These are phyloP conservation scores for Saxidomus purpurata DNA, from an alignment of 1,140 invertebrate species.

Conservation along the genomic window DNA sequence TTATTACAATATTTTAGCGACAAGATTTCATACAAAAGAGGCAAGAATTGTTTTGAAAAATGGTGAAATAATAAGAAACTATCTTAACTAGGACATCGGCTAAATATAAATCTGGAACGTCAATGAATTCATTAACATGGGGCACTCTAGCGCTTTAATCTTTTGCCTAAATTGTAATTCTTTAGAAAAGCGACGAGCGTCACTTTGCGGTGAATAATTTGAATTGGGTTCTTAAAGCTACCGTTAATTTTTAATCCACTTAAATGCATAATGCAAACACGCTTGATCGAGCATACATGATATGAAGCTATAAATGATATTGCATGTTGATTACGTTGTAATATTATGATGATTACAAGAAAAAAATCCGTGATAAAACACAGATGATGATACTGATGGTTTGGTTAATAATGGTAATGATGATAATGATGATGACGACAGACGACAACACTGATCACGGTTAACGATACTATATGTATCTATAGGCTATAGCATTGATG, in stretches of 20 bases:
- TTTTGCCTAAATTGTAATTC: constrained; percentile 10
- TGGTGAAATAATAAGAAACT: constrained; percentile 38
- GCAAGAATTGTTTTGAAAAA: not conserved
- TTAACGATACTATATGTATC: too few species aligned
- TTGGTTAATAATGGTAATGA: not conserved
- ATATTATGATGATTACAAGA: not conserved
- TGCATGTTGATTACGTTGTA: not conserved
- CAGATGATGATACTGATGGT: not conserved
- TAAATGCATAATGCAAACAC: not conserved
- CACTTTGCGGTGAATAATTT: constrained; percentile 21
- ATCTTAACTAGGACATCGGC: constrained; percentile 25
- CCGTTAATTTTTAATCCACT: constrained; percentile 13
- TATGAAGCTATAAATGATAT: not conserved
- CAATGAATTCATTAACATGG: constrained; percentile 20
- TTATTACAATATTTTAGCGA: constrained; percentile 44
- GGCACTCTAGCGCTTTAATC: constrained; percentile 25
- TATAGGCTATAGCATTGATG: not conserved
- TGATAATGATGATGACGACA: not conserved
- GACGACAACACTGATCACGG: not conserved
- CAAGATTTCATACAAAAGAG: not conserved
- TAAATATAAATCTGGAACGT: not conserved
- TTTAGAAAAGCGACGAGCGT: constrained; percentile 6
- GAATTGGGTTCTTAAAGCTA: not conserved
- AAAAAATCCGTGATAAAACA: not conserved
- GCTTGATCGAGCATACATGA: not conserved